Evolutionary conservation across 2,797 vertebrate genomes (phyloP).

Genomic region (Taenioides sp.): DNA sequence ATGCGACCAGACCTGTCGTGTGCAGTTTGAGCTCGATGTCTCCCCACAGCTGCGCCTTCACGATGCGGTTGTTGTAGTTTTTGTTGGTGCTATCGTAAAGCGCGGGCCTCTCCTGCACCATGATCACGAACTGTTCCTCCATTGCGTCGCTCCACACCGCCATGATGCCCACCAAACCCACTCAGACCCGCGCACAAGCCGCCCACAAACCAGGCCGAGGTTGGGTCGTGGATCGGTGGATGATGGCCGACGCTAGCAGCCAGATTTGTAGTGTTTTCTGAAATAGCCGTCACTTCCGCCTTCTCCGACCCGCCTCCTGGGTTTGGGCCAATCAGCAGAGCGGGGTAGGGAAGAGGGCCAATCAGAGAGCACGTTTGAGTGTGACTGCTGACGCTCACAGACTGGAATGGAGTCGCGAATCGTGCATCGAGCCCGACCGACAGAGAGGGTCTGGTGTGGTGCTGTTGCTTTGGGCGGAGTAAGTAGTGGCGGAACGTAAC

Average conservation of each 20-base stretch:
- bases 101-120: background rate
- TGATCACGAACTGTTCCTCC: background rate
- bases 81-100: background rate
- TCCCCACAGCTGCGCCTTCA: slow-evolving; percentile 1
- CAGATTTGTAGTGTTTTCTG: background rate
- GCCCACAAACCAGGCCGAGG: background rate
- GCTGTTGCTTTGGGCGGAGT: too few species aligned
- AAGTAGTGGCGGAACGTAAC: too few species aligned
- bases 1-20: background rate
- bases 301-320: background rate
- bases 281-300: background rate
- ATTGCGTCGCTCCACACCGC: background rate
- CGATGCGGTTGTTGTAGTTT: background rate
- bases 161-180: background rate
- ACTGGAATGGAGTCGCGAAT: background rate
- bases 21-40: background rate
- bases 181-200: background rate
- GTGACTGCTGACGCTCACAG: background rate
- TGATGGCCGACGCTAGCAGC: background rate
- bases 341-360: background rate
- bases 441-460: too few species aligned
- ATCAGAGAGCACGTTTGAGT: background rate
- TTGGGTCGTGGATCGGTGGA: background rate
- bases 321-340: background rate
- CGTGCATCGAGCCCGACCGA: background rate